phyloP scores from a whole-genome alignment of 2,888 invertebrate genomes.

The Clivina fossor region DNA sequence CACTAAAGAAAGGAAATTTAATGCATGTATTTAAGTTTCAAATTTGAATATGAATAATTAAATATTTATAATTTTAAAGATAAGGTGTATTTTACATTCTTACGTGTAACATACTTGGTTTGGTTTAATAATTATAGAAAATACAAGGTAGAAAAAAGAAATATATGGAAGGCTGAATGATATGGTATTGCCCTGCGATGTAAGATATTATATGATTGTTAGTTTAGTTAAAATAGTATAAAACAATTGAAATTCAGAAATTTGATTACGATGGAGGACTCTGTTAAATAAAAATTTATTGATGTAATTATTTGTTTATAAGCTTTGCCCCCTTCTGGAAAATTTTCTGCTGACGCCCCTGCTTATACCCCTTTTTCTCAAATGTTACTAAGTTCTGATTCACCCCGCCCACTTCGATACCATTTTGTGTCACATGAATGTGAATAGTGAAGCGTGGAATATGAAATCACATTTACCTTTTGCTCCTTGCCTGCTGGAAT shows the following conservation, averaged over 20 bases:
- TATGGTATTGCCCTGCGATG: too few relatives aligned
- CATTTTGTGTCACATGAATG: conserved; percentile 29
- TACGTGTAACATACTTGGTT: too few relatives aligned
- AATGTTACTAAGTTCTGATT: background rate
- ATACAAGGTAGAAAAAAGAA: too few relatives aligned
- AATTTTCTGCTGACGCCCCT: too few relatives aligned
- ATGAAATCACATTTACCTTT: conserved; percentile 38
- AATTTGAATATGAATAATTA: too few relatives aligned
- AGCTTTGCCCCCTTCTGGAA: background rate
- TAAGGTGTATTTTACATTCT: too few relatives aligned
- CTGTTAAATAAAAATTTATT: background rate
- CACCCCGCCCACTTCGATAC: background rate
- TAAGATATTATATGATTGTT: too few relatives aligned
- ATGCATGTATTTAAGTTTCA: too few relatives aligned
- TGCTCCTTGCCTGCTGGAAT: conserved; percentile 35
- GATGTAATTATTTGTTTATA: conserved; percentile 2
- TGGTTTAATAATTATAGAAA: too few relatives aligned
- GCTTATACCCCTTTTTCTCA: background rate
- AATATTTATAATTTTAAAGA: too few relatives aligned
- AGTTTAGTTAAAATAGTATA: background rate
- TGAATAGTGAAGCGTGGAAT: conserved; percentile 31
- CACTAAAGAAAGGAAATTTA: too few relatives aligned
- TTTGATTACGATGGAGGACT: background rate
- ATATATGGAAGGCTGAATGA: too few relatives aligned
- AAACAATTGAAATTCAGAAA: background rate